These are phyloP conservation scores for Hoplostethus mediterraneus DNA, from an alignment of 2,797 vertebrate genomes.

Conservation along the genomic window DNA sequence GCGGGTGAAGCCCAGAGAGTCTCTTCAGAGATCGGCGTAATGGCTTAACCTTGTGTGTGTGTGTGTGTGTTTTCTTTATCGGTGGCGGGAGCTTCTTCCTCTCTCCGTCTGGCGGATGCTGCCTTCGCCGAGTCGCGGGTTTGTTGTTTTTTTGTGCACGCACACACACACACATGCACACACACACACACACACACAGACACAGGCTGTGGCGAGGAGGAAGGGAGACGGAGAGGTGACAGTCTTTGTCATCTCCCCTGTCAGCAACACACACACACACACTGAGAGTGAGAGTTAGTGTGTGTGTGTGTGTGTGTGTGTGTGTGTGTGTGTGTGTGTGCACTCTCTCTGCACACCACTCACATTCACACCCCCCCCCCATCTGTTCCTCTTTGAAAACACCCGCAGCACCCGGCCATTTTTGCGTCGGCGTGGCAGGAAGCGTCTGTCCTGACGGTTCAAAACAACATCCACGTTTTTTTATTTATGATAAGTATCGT, in stretches of 20 bases:
- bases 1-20: slow-evolving; percentile 54
- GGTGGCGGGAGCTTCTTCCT: slow-evolving; percentile 17
- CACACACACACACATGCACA: background rate
- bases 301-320: too few relatives aligned
- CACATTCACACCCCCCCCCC: slow-evolving; percentile 65
- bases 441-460: slow-evolving; percentile 42
- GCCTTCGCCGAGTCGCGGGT: background rate
- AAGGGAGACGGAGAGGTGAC: slow-evolving; percentile 54
- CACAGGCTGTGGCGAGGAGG: slow-evolving; percentile 58
- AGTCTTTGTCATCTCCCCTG: slow-evolving; percentile 67
- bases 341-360: slow-evolving; percentile 58
- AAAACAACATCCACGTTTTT: slow-evolving; percentile 47
- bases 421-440: slow-evolving; percentile 64
- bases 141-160: slow-evolving; percentile 3
- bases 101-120: slow-evolving; percentile 17
- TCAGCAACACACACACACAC: background rate
- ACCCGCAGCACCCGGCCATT: slow-evolving; percentile 66
- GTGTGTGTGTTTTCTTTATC: slow-evolving; percentile 13
- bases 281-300: too few relatives aligned
- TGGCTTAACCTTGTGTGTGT: slow-evolving; percentile 28
- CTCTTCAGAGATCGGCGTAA: slow-evolving; percentile 15
- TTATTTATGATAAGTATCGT: too few relatives aligned
- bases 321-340: slow-evolving; percentile 54
- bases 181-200: background rate
- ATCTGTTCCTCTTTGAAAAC: slow-evolving; percentile 74